Conservation (phyloP, 2,888 invertebrate species). For the Balanococcus diminutus region DNA sequence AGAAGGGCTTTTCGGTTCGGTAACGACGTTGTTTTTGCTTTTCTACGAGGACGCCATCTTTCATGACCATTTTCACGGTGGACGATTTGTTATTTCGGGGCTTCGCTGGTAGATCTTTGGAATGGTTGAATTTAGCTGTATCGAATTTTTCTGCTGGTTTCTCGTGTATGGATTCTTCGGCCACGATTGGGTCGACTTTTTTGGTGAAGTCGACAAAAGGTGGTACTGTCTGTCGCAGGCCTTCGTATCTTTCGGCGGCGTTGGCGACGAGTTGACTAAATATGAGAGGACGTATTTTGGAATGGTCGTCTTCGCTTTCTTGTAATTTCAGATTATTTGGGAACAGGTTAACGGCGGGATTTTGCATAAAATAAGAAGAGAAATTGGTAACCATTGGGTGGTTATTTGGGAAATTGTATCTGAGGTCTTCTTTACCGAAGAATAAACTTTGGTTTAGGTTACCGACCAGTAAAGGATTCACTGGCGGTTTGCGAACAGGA, state of each 20-base stretch:
- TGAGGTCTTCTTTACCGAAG: conserved; percentile 11
- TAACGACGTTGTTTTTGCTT: conserved; percentile 90
- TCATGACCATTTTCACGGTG: conserved; percentile 86
- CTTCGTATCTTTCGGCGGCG: conserved; percentile 31
- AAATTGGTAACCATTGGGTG: conserved; percentile 43
- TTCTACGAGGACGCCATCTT: conserved; percentile 87
- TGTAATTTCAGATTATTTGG: conserved; percentile 14
- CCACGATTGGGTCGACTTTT: not conserved
- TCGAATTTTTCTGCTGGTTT: conserved; percentile 52
- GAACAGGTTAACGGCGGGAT: not conserved
- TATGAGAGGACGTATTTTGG: conserved; percentile 40
- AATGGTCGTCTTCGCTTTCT: conserved; percentile 21
- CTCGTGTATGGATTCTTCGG: conserved; percentile 33
- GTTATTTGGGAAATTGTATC: conserved; percentile 25
- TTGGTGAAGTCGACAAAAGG: conserved; percentile 44
- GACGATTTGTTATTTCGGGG: conserved; percentile 66
- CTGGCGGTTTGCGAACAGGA: not conserved
- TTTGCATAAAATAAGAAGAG: conserved; percentile 34
- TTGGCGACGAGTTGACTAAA: conserved; percentile 36
- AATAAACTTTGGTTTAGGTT: not conserved
- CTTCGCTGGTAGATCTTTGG: conserved; percentile 58
- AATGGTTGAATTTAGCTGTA: conserved; percentile 54
- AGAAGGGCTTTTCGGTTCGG: conserved; percentile 87
- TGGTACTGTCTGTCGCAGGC: not conserved
- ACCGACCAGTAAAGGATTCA: not conserved